These are phyloP conservation scores for Elymnias hypermnestra DNA, from an alignment of 1,140 invertebrate genomes.

Conservation along the genomic window DNA sequence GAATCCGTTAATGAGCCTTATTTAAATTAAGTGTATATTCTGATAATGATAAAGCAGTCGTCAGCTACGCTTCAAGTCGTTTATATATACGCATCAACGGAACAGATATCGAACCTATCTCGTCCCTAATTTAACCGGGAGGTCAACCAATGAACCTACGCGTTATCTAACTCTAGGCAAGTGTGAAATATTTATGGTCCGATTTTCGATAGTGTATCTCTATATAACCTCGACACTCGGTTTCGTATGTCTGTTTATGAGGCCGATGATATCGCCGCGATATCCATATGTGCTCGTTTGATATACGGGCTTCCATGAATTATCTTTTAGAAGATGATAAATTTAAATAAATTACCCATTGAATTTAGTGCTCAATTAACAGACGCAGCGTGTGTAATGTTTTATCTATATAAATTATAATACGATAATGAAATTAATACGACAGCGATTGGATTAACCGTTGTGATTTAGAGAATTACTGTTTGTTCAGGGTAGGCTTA, in stretches of 20 bases:
- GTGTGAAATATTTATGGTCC: constrained; percentile 45
- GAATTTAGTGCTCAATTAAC: constrained; percentile 1
- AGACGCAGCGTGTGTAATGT: neutral
- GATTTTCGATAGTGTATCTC: constrained; percentile 40
- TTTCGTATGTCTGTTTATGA: constrained; percentile 7
- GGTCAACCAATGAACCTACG: constrained; percentile 16
- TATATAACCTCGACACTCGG: constrained; percentile 2
- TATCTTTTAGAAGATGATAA: neutral
- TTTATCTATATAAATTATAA: neutral
- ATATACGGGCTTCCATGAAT: constrained; percentile 1
- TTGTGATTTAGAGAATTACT: neutral
- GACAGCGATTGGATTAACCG: neutral
- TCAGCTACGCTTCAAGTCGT: too few relatives aligned
- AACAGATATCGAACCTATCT: neutral
- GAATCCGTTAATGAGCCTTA: too few relatives aligned
- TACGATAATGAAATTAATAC: neutral
- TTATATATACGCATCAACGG: too few relatives aligned
- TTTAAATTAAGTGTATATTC: too few relatives aligned
- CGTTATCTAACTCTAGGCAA: constrained; percentile 36
- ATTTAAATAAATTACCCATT: constrained; percentile 4
- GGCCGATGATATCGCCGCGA: neutral
- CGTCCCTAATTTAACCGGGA: constrained; percentile 1
- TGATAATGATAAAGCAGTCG: too few relatives aligned
- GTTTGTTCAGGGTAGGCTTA: neutral
- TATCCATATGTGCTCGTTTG: constrained; percentile 1